These are phyloP conservation scores for Sebastolobus altivelis DNA, from an alignment of 2,797 vertebrate species.

Conservation along the genomic window DNA sequence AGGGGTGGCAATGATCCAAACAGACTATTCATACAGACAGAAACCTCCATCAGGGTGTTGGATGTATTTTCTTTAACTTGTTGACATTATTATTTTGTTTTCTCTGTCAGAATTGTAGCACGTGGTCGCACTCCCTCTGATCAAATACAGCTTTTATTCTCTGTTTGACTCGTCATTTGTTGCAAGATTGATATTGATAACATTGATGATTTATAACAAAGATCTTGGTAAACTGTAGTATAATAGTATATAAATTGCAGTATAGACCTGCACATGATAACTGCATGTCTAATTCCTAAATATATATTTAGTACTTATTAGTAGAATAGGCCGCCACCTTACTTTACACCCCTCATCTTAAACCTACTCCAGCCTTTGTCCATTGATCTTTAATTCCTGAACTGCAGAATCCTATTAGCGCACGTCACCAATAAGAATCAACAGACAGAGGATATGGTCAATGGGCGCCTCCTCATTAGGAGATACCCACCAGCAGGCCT, in stretches of 20 bases:
- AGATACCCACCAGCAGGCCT: constrained; percentile 77
- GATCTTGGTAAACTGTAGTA: not conserved
- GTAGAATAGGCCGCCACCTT: not conserved
- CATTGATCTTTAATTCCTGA: constrained; percentile 70
- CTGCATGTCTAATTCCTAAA: not conserved
- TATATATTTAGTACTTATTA: constrained; percentile 19
- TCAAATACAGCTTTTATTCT: not conserved
- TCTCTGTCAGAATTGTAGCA: not conserved
- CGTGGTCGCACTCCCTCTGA: not conserved
- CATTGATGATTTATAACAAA: not conserved
- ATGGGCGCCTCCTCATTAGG: constrained; percentile 75
- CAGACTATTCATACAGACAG: constrained; percentile 21
- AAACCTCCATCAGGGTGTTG: not conserved
- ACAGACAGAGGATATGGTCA: constrained; percentile 70
- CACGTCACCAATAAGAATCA: constrained; percentile 75
- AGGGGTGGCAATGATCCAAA: constrained; percentile 57
- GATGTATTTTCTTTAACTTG: constrained; percentile 4
- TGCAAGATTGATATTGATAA: too few species aligned
- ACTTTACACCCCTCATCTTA: constrained; percentile 25
- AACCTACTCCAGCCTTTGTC: constrained; percentile 47
- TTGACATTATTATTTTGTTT: not conserved
- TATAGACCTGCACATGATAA: not conserved
- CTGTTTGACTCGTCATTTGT: not conserved
- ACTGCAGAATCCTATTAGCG: constrained; percentile 72
- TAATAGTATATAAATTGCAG: not conserved